Conservation (phyloP, 2,113 vertebrate species). For the Microtus richardsoni region DNA sequence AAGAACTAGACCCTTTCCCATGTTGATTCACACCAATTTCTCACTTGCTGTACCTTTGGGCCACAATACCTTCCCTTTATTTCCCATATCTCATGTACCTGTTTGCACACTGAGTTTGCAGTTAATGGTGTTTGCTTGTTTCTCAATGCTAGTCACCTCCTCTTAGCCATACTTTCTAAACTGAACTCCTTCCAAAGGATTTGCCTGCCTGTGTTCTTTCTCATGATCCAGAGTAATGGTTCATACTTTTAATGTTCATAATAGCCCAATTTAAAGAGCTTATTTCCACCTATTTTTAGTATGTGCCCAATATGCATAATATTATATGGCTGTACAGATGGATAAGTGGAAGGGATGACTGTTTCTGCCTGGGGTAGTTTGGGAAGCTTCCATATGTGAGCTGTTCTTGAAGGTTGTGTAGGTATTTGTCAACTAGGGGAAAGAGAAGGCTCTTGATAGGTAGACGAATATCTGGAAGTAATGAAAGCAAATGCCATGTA, state of each 20-base stretch:
- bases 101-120: not conserved
- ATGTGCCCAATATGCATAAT: not conserved
- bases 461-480: not conserved
- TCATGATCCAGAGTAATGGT: not conserved
- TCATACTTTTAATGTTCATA: not conserved
- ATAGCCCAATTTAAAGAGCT: not conserved
- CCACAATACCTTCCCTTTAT: not conserved
- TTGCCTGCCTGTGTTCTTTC: not conserved
- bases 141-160: not conserved
- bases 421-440: conserved; percentile 3
- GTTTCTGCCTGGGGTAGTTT: conserved; percentile 1
- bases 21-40: not conserved
- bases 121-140: not conserved
- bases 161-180: not conserved
- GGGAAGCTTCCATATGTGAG: not conserved
- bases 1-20: not conserved
- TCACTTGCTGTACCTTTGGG: not conserved
- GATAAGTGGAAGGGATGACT: not conserved
- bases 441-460: not conserved
- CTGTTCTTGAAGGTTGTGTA: not conserved
- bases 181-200: not conserved
- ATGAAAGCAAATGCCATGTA: not conserved
- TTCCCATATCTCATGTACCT: not conserved
- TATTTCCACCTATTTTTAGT: not conserved
- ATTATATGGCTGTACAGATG: not conserved